Percentiles rank a stretch among this genome's conserved stretches.
Evolutionary conservation across 64 coral and sea anemone species (phyloP).

Genomic region (Montipora cactus): DNA sequence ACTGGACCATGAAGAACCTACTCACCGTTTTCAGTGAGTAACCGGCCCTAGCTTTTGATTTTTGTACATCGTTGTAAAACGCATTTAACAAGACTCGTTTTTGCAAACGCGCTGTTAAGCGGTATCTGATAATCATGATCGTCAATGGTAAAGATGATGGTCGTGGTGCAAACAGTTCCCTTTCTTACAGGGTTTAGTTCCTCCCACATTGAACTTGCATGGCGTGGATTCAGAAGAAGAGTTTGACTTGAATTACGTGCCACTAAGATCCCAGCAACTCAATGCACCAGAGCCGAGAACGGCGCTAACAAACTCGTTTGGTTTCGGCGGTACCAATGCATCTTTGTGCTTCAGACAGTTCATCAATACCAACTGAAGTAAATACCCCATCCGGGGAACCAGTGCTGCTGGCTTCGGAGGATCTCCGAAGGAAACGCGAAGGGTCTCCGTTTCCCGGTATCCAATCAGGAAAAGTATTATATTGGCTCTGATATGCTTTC

Average conservation of each 20-base stretch:
- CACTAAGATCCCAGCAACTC: slow-evolving; percentile 64
- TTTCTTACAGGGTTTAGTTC: slow-evolving; percentile 73
- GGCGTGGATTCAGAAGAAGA: slow-evolving; percentile 73
- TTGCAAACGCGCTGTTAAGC: no score
- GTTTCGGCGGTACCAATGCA: slow-evolving; percentile 96
- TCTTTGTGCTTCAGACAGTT: slow-evolving; percentile 86
- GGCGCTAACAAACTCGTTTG: slow-evolving; percentile 94
- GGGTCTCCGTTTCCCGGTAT: background rate
- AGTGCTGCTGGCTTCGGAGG: background rate
- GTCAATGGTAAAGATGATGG: background rate
- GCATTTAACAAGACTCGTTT: no score
- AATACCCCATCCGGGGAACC: background rate
- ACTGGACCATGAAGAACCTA: no score
- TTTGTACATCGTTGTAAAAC: no score
- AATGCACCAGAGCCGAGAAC: slow-evolving; percentile 1
- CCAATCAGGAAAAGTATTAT: background rate
- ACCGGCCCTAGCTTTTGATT: no score
- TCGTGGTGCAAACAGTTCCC: background rate
- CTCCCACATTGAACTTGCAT: slow-evolving; percentile 92
- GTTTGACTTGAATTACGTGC: slow-evolving; percentile 90
- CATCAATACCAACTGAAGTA: background rate
- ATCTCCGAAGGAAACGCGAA: background rate
- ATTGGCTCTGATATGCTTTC: background rate
- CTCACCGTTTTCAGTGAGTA: no score
- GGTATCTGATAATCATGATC: background rate